Conservation (phyloP, 2,113 vertebrate genomes). For the Bostrychus sinensis region DNA sequence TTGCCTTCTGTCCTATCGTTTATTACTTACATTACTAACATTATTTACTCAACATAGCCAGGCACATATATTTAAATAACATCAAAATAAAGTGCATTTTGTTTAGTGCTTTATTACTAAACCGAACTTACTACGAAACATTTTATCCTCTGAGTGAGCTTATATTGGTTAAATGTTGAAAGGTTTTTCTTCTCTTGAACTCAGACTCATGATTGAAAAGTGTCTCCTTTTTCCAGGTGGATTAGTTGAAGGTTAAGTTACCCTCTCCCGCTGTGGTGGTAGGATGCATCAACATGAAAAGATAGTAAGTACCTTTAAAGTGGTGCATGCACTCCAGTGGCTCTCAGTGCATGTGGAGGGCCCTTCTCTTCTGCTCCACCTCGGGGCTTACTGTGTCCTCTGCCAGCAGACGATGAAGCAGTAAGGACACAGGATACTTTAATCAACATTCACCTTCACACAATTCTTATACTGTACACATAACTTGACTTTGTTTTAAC, state of each 20-base stretch:
- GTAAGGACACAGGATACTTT: neutral
- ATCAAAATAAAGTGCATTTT: too few relatives aligned
- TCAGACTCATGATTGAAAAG: conserved; percentile 11
- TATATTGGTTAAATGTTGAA: neutral
- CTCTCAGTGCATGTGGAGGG: neutral
- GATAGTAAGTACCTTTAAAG: conserved; percentile 30
- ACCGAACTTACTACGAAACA: too few relatives aligned
- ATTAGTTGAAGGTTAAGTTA: conserved; percentile 46
- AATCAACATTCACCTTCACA: neutral
- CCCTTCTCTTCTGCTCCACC: neutral
- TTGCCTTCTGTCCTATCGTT: too few relatives aligned
- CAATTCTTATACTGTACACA: neutral
- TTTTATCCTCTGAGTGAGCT: too few relatives aligned
- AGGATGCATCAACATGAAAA: conserved; percentile 31
- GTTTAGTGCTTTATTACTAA: too few relatives aligned
- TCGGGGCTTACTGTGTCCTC: neutral
- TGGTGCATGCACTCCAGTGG: neutral
- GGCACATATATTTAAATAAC: too few relatives aligned
- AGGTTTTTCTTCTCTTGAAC: neutral
- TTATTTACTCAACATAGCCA: too few relatives aligned
- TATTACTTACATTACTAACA: too few relatives aligned
- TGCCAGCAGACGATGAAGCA: too few relatives aligned
- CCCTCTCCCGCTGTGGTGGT: conserved; percentile 25
- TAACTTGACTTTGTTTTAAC: too few relatives aligned
- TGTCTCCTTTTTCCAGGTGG: conserved; percentile 2